Base-by-base conservation (phyloP, 1,140 invertebrate genomes). In the Liolophura sinensis region DNA sequence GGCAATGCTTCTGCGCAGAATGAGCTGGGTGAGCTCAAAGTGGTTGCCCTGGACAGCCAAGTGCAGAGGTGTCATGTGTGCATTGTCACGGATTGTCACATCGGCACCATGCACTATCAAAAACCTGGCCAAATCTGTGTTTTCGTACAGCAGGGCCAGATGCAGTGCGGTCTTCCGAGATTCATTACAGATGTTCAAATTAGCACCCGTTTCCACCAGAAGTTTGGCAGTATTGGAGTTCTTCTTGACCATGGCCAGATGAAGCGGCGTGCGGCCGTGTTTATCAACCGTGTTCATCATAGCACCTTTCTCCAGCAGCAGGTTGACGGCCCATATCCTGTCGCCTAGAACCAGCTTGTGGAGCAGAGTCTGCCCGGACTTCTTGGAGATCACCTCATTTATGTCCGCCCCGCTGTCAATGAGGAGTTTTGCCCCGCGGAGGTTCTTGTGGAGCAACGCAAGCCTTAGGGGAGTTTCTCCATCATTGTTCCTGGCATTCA, bases 391-490 rank as follows among this genome's bases (percentile, higher is more conserved):
- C 1, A 69, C 60, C 55, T 73, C 71, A 27, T 76, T 74, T 15
- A 75, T 64, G 55, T 77, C 71, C 15, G 78, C 78, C 14, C 78
- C 78, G 62, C 70, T 68, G 48, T 75, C 71, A 7, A 78, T 75
- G 20, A 79, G 67, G 58, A 73, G 67, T 25, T 68, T 68, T 40
- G 75, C 68, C 22, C 62, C 64, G 11, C 62, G 49, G 16, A 70
- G 48, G 50, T 73, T 74, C 60, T 73, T 73, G 54, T 77, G 69
- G 51, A 72, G 62, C 22, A 75, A 57, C 1, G 70, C 66, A 0
- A 40, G 16, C 18, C 72, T 67, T 18, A 79, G 48, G 12, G 78
- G 73, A 4, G 76, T 77, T 22, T 62, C 64, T 11, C 76, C 74
- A 40, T 74, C 69, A 67, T 72, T 73, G 48, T 78, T 74, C 56